Conservation (phyloP, 1,140 invertebrate species). For the Philopotamus ludificatus region DNA sequence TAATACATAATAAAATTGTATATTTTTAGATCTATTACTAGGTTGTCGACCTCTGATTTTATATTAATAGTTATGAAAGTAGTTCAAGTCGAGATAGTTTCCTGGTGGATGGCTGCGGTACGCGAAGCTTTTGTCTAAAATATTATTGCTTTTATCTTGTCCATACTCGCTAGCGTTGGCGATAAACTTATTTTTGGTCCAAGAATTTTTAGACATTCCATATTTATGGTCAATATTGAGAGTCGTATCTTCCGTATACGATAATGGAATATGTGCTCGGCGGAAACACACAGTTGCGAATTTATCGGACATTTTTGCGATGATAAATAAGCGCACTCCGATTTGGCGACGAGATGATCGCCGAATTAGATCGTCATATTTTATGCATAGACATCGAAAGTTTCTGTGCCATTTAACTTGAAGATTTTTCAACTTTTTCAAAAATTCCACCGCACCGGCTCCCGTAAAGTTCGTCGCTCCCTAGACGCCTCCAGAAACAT, state of each 20-base stretch:
- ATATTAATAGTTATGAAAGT: too few relatives aligned
- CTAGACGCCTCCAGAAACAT: neutral
- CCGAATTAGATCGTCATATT: too few relatives aligned
- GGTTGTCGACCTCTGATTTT: neutral
- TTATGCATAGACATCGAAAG: neutral
- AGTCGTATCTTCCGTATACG: neutral
- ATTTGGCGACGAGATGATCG: too few relatives aligned
- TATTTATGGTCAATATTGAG: neutral
- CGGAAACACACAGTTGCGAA: neutral
- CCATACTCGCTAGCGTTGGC: slow-evolving; percentile 6
- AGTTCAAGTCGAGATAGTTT: too few relatives aligned
- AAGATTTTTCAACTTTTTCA: slow-evolving; percentile 14
- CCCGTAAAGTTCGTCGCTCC: neutral
- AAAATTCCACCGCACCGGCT: neutral
- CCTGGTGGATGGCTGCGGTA: too few relatives aligned
- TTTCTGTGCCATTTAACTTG: slow-evolving; percentile 14
- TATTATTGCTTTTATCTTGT: slow-evolving; percentile 15
- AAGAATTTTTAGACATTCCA: too few relatives aligned
- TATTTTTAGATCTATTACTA: too few relatives aligned
- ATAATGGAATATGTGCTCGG: neutral
- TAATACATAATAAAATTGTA: too few relatives aligned
- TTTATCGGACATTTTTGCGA: too few relatives aligned
- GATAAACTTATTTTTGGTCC: slow-evolving; percentile 16
- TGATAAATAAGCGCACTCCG: too few relatives aligned
- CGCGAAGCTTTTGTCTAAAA: slow-evolving; percentile 15